phyloP scores from a whole-genome alignment of 92 coral and sea anemone species.

The Anthopleura xanthogrammica region DNA sequence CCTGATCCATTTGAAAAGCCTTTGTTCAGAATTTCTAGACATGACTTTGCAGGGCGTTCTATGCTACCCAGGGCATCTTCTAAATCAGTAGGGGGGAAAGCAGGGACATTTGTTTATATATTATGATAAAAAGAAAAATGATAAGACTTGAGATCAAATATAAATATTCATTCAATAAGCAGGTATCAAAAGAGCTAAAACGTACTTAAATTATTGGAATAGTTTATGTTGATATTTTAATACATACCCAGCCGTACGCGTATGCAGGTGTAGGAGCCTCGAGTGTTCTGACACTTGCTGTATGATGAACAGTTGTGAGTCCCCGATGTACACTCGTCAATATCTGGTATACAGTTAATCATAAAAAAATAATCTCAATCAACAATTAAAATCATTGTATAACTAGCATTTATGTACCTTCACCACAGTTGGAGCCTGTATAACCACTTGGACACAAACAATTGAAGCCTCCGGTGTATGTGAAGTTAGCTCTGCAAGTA shows the following conservation, averaged over 20 bases:
- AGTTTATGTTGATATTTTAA: too few species aligned
- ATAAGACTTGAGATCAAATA: too few species aligned
- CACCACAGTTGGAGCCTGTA: not conserved
- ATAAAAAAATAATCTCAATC: too few species aligned
- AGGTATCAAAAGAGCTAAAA: too few species aligned
- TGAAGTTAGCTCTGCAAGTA: constrained; percentile 6
- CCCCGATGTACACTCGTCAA: not conserved
- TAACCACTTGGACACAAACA: not conserved
- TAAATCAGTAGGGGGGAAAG: too few species aligned
- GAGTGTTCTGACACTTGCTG: not conserved
- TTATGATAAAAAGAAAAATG: too few species aligned
- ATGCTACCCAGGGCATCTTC: not conserved
- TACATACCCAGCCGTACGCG: not conserved
- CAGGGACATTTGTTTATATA: too few species aligned
- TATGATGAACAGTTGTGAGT: not conserved
- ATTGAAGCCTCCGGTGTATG: not conserved
- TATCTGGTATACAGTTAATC: not conserved
- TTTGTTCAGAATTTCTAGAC: not conserved
- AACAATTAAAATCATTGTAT: too few species aligned
- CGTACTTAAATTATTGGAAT: too few species aligned
- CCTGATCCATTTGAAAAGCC: not conserved
- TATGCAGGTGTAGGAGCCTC: not conserved
- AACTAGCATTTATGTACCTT: not conserved
- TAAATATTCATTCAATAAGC: too few species aligned
- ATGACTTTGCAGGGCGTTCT: not conserved